These are phyloP conservation scores for Furnarius figulus DNA, from an alignment of 2,113 vertebrate species.

Conservation along the genomic window DNA sequence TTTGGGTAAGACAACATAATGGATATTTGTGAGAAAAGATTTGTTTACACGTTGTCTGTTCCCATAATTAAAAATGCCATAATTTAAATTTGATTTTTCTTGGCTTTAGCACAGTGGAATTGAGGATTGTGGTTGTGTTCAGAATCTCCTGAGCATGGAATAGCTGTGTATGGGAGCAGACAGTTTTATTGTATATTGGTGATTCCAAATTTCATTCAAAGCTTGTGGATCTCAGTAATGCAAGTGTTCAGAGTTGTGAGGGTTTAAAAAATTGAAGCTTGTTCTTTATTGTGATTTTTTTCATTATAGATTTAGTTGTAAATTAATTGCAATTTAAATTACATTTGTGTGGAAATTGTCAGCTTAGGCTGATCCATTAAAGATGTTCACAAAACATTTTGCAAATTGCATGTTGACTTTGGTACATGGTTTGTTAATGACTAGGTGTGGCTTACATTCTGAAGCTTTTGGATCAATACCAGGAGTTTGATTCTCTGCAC, in stretches of 20 bases:
- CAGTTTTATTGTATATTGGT: background rate
- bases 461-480: slow-evolving; percentile 97
- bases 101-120: background rate
- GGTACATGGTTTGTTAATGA: background rate
- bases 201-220: background rate
- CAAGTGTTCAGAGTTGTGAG: background rate
- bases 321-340: background rate
- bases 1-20: background rate
- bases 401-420: background rate
- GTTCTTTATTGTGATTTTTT: background rate
- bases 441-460: slow-evolving; percentile 97
- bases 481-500: slow-evolving; percentile 98
- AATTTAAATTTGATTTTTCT: background rate
- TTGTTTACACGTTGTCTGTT: background rate
- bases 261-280: background rate
- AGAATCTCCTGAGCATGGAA: background rate
- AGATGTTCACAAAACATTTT: background rate
- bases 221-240: background rate
- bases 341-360: background rate
- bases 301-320: background rate
- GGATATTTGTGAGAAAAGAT: background rate
- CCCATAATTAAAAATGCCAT: background rate
- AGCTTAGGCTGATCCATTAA: background rate
- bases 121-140: background rate
- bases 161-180: background rate